phyloP scores from a whole-genome alignment of 2,797 vertebrate genomes.

The Pristis pectinata region DNA sequence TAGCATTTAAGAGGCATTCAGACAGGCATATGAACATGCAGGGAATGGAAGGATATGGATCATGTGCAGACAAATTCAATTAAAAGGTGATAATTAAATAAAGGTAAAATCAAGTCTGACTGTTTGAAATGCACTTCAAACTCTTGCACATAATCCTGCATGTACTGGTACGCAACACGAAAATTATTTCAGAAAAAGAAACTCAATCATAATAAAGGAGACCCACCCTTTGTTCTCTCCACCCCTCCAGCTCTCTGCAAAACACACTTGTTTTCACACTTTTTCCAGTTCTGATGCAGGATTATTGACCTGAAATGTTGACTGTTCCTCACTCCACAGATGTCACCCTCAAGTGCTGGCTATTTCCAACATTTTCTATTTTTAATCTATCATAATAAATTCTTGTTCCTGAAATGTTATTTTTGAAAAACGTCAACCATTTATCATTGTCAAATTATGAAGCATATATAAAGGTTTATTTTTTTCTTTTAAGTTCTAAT shows the following conservation, averaged over 20 bases:
- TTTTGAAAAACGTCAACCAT: not conserved
- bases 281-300: too few relatives aligned
- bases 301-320: too few relatives aligned
- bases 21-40: too few relatives aligned
- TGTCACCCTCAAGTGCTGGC: too few relatives aligned
- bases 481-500: too few relatives aligned
- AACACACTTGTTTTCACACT: too few relatives aligned
- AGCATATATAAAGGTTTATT: not conserved
- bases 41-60: too few relatives aligned
- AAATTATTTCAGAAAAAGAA: not conserved
- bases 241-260: too few relatives aligned
- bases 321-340: too few relatives aligned
- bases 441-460: not conserved
- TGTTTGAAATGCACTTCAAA: not conserved
- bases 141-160: not conserved
- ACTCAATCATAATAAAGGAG: not conserved
- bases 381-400: not conserved
- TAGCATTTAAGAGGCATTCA: too few relatives aligned
- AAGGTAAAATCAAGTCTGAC: not conserved
- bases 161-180: not conserved
- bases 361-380: too few relatives aligned
- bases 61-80: not conserved
- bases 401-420: not conserved
- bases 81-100: not conserved
- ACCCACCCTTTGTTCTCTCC: too few relatives aligned